Conservation (phyloP, 2,113 vertebrate genomes). For the Syngnathus scovelli region DNA sequence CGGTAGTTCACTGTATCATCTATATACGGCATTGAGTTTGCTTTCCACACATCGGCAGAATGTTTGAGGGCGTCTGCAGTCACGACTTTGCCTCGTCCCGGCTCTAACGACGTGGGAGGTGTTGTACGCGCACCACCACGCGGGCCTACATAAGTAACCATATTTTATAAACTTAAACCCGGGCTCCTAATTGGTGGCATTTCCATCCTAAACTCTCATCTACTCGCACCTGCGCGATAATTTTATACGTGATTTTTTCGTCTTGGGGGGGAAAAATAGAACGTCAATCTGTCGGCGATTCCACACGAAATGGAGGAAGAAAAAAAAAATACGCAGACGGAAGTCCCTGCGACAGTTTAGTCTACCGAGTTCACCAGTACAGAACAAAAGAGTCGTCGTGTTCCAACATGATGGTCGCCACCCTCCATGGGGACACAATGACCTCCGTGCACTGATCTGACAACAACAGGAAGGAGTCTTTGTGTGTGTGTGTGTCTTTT, state of each 20-base stretch:
- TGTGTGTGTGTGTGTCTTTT: conserved; percentile 15
- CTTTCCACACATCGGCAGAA: conserved; percentile 53
- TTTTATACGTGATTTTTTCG: not conserved
- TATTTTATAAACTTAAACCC: not conserved
- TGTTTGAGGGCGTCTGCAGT: conserved; percentile 57
- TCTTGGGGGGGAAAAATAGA: not conserved
- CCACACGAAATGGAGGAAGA: not conserved
- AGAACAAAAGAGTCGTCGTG: conserved; percentile 41
- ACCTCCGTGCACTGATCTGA: conserved; percentile 32
- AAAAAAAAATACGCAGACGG: not conserved
- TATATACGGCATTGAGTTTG: not conserved
- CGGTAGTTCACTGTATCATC: not conserved
- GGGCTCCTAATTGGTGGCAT: too few species aligned
- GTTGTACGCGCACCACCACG: conserved; percentile 23
- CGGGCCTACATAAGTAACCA: not conserved
- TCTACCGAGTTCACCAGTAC: conserved; percentile 26
- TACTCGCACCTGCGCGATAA: not conserved
- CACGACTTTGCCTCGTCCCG: conserved; percentile 48
- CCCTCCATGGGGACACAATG: conserved; percentile 35
- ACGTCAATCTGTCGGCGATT: not conserved
- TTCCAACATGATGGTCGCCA: conserved; percentile 36
- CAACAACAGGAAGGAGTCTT: conserved; percentile 59
- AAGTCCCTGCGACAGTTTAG: conserved; percentile 29
- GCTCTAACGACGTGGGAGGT: conserved; percentile 51
- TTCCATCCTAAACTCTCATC: too few species aligned